Evolutionary conservation across 2,797 vertebrate species (phyloP).

Genomic region (Alca torda): DNA sequence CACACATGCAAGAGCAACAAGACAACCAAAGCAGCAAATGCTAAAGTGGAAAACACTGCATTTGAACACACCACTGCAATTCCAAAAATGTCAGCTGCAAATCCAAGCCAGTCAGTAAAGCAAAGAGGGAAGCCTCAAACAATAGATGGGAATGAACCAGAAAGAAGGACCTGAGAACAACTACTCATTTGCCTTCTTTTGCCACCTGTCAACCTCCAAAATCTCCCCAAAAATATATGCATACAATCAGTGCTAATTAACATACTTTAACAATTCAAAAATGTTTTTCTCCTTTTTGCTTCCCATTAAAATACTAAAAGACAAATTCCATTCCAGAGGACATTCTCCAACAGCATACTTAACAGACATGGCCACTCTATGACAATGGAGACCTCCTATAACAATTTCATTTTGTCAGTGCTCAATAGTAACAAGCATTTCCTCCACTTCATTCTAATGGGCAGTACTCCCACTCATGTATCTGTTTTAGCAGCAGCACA

Average conservation of each 20-base stretch:
- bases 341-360: not conserved
- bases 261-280: not conserved
- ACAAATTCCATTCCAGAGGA: not conserved
- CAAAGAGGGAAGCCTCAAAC: not conserved
- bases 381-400: not conserved
- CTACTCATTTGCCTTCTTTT: not conserved
- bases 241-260: not conserved
- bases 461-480: not conserved
- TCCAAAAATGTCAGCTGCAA: not conserved
- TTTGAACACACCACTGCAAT: not conserved
- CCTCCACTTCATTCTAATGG: not conserved
- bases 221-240: not conserved
- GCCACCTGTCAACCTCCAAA: not conserved
- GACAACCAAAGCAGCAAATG: not conserved
- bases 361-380: not conserved
- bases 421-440: not conserved
- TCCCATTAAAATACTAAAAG: not conserved
- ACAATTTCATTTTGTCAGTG: not conserved
- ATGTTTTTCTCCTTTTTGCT: not conserved
- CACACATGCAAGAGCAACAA: not conserved
- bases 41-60: not conserved
- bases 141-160: not conserved
- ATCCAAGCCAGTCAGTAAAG: not conserved
- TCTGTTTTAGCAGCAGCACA: not conserved
- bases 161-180: not conserved